Conservation (phyloP, 2,797 vertebrate species). For the Morelia viridis region DNA sequence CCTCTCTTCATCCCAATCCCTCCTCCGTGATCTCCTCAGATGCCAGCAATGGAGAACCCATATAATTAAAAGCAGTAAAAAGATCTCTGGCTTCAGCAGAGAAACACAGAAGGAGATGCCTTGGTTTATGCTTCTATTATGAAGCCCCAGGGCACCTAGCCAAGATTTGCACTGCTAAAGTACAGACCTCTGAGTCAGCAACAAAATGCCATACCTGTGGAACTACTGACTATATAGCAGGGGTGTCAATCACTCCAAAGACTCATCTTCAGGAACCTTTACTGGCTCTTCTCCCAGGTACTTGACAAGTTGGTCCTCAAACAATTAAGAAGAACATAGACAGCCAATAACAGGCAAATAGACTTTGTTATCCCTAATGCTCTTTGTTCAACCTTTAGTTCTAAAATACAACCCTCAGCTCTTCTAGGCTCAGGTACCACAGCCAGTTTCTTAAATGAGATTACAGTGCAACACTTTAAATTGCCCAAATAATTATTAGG, state of each 20-base stretch:
- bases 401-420: background rate
- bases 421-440: background rate
- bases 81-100: background rate
- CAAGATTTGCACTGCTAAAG: background rate
- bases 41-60: background rate
- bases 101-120: background rate
- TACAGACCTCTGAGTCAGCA: background rate
- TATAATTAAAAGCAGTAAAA: background rate
- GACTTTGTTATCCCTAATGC: background rate
- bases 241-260: background rate
- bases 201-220: background rate
- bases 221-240: background rate
- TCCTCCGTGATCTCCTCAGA: background rate
- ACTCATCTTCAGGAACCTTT: background rate
- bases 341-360: background rate
- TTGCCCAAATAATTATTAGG: background rate
- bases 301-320: background rate
- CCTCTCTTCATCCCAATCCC: background rate
- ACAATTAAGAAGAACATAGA: background rate
- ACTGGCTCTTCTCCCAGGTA: background rate
- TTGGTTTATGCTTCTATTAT: background rate
- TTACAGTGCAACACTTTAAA: background rate
- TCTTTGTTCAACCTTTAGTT: background rate
- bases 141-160: background rate
- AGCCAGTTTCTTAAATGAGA: background rate